Evolutionary conservation across 2,888 invertebrate species (phyloP), one percentile per base, ranked within the genome.

Genomic region (Pardosa pseudoannulata): DNA sequence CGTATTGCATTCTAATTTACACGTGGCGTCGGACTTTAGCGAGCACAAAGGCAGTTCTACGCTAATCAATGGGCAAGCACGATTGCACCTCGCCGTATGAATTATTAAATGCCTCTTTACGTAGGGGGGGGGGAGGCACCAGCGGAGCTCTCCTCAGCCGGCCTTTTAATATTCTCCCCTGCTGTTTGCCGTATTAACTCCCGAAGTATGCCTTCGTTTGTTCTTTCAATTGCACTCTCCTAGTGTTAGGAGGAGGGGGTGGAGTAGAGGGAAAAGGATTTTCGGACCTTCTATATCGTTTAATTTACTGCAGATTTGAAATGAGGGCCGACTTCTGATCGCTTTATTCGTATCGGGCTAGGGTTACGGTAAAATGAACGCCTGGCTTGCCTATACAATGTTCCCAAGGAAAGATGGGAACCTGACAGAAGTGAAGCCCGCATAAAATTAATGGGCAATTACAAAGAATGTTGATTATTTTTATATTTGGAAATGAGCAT

Each of bases 101-200:
- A 83, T 83, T 83, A 83, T 83, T 76, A 75, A 83, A 83, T 83
- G 65, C 68, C 41, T n/a, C 36, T 46, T 19, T 50, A 32, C 50
- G 32, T 32, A 29, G 16, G 23, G 41, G 64, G 70, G 32, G 50
- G 39, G 16, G 23, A 64, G 64, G 70, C 72, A 64, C 76, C 46
- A 70, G 29, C 27, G 9, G 74, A 13, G 27, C 19, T 50, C n/a
- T 62, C 56, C n/a, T n/a, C n/a, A 27, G 23, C 32, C 27, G 39
- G 39, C 32, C 28, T 36, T n/a, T 74, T 74, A 71, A 68, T 76
- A 46, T 39, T 36, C 46, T 23, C 67, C 76, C 41, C 56, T 23
- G 3, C 23, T 23, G 23, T 56, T 56, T 56, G 56, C 23, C 23
- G 5, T 56, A 56, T 56, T 56, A 56, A 56, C 56, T 56, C 23